phyloP scores from a whole-genome alignment of 2,888 invertebrate species.

The Andrena trimmerana region DNA sequence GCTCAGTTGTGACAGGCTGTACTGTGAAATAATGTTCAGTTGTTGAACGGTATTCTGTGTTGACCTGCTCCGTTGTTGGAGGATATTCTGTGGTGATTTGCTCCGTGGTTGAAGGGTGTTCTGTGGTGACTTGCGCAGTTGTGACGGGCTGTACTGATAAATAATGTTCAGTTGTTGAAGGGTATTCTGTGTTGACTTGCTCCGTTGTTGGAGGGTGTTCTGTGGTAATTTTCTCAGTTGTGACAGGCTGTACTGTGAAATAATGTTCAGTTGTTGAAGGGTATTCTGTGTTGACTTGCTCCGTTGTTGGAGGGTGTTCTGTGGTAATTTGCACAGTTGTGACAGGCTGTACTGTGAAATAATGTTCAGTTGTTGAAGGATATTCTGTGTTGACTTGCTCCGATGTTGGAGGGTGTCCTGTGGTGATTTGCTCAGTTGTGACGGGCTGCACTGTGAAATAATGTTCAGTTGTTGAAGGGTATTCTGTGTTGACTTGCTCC shows the following conservation, averaged over 20 bases:
- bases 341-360: neutral
- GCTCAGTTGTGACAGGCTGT: neutral
- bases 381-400: neutral
- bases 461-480: slow-evolving; percentile 1
- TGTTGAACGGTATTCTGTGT: neutral
- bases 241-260: neutral
- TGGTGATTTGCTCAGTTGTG: neutral
- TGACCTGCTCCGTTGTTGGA: neutral
- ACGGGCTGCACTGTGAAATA: slow-evolving; percentile 1
- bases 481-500: neutral
- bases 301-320: neutral
- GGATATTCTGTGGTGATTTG: neutral
- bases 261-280: neutral
- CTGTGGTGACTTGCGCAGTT: slow-evolving; percentile 13
- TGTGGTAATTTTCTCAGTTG: neutral
- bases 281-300: no score
- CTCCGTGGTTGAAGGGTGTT: slow-evolving; percentile 8
- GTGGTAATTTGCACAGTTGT: neutral
- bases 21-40: neutral
- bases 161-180: neutral
- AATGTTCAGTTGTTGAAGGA: neutral
- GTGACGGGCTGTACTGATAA: neutral
- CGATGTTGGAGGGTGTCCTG: slow-evolving; percentile 5
- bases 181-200: neutral
- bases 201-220: slow-evolving; percentile 7